Conservation (phyloP, 2,797 vertebrate species). For the Myoxocephalus aenaeus region DNA sequence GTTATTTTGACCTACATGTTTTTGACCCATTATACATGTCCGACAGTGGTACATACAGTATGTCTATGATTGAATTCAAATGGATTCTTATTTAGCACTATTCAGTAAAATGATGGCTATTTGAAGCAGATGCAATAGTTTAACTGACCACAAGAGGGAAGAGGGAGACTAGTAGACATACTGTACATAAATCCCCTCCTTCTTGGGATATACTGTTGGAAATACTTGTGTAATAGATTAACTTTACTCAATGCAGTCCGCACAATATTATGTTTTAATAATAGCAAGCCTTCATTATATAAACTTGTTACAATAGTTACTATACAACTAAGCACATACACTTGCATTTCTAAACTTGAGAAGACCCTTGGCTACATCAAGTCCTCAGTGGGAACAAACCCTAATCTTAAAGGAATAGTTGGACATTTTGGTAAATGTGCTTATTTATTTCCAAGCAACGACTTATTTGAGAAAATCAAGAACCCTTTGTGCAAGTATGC, state of each 20-base stretch:
- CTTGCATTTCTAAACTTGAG: background rate
- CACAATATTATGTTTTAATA: background rate
- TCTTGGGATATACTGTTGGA: constrained; percentile 9
- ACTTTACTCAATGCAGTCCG: background rate
- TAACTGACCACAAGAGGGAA: constrained; percentile 71
- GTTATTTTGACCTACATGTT: background rate
- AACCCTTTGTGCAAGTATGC: too few species aligned
- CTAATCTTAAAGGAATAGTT: background rate
- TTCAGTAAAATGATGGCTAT: background rate
- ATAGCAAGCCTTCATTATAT: background rate
- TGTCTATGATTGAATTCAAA: constrained; percentile 4
- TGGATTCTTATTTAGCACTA: background rate
- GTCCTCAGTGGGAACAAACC: background rate
- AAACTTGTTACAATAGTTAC: background rate
- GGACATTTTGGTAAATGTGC: background rate
- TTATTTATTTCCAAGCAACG: background rate
- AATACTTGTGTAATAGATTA: background rate
- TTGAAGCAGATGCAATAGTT: constrained; percentile 53
- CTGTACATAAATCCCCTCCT: background rate
- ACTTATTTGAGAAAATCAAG: background rate
- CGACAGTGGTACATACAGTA: background rate
- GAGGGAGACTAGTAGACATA: constrained; percentile 23
- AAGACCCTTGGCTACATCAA: background rate
- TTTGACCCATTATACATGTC: background rate
- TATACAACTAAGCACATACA: background rate